Base-by-base conservation (phyloP, 1,140 invertebrate genomes). In the Drosophila nigromelanica region DNA sequence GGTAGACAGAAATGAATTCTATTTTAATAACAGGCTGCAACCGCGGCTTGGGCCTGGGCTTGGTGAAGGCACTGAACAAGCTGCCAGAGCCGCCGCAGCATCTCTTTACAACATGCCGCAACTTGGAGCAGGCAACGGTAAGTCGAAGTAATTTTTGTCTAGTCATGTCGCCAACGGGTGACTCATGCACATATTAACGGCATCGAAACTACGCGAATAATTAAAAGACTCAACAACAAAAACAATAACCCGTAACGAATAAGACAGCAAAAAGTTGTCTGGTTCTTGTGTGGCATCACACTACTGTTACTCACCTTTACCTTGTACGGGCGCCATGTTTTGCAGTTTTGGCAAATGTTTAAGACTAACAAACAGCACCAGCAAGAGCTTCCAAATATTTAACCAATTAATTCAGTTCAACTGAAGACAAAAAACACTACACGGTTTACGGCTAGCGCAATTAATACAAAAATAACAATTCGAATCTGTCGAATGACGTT, bases 21-120 rank as follows among this genome's bases (percentile, higher is more conserved):
- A 94, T 98, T 73, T 92, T 98, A 68, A 95, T 98, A 64, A 98
- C 97, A 7, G 97, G 97, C 18, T 96, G 96, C 54, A 98, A 98
- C 90, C 94, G 97, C 40, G 97, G 98, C 1, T 92, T 98, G 47
- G 97, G 97, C 14, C 92, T 98, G 35, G 97, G 97, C 48, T 93
- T 98, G 58, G 95, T 98, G 1, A 96, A 95, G 92, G 94, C 78
- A 4, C 79, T 97, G 24, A 64, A 92, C 4, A 77, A 91, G 42
- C 79, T 92, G 2, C 76, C 92, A 27, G 93, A 93, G 68, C 92
- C 93, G 15, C 94, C 95, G 35, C 91, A 94, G 86, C 86, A 93
- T 85, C 92, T 97, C 14, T 95, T 97, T 77, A 96, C 96, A 30
- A 95, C 96, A 59, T 97, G 96, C 87, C 94, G 96, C 63, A 93